Evolutionary conservation across 2,113 vertebrate species (phyloP).

Genomic region (Melospiza melodia): DNA sequence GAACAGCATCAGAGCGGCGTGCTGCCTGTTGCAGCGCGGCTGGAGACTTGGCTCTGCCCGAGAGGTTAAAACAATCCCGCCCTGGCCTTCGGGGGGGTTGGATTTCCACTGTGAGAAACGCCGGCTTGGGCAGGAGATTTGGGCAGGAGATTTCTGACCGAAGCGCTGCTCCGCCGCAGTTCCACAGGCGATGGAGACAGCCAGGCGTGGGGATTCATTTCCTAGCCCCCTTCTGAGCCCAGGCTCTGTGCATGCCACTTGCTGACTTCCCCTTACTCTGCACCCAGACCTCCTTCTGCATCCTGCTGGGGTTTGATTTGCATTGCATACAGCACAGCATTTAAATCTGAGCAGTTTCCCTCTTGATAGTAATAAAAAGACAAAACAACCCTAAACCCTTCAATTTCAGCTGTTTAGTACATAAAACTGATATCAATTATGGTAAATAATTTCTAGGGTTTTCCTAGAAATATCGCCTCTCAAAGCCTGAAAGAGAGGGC

Average conservation of each 20-base stretch:
- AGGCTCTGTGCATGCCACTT: fast-evolving
- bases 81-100: background rate
- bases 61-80: slow-evolving; percentile 39
- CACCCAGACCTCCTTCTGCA: background rate
- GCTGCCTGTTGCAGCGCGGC: background rate
- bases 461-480: background rate
- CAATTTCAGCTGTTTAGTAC: background rate
- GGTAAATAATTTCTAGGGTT: background rate
- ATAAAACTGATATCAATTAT: background rate
- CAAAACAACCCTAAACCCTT: background rate
- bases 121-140: background rate
- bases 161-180: background rate
- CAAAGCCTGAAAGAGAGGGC: background rate
- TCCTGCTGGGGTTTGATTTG: background rate
- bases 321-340: background rate
- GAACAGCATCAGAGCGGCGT: background rate
- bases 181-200: background rate
- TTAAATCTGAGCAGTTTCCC: background rate
- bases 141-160: background rate
- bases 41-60: background rate
- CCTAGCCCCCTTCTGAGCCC: background rate
- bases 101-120: background rate
- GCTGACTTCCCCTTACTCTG: background rate
- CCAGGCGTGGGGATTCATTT: background rate
- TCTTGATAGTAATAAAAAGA: background rate